A percentile compares a stretch with the other conserved stretches of the same genome.
These are phyloP conservation scores for Gila robusta DNA, from an alignment of 2,797 vertebrate species.

Conservation along the genomic window DNA sequence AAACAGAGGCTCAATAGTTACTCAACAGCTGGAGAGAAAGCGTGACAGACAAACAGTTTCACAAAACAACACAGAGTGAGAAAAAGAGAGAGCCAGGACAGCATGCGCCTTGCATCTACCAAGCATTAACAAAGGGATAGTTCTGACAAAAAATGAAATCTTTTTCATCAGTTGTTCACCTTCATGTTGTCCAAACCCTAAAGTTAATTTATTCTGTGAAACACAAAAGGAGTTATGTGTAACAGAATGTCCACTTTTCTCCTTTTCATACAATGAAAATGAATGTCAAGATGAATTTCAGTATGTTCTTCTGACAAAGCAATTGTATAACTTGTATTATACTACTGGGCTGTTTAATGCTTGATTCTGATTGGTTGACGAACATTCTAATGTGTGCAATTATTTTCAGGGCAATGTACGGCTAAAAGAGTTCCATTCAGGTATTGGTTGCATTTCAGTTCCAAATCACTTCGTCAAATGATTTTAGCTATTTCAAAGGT, in stretches of 20 bases:
- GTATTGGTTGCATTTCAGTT: no score
- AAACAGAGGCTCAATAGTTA: slow-evolving; percentile 8
- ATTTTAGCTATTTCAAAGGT: no score
- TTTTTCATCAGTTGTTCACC: neutral
- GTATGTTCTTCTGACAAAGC: neutral
- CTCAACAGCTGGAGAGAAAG: slow-evolving; percentile 42
- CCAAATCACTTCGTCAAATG: no score
- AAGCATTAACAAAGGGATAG: neutral
- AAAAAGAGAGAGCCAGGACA: neutral
- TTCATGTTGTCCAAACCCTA: neutral
- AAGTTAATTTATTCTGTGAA: neutral
- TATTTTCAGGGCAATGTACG: no score
- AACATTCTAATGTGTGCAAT: no score
- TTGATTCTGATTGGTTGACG: no score
- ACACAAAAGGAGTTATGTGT: neutral
- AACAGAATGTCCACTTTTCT: neutral
- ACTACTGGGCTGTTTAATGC: no score
- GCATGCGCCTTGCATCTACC: neutral
- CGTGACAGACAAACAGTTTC: slow-evolving; percentile 5
- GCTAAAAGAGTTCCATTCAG: no score
- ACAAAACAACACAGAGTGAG: slow-evolving; percentile 8
- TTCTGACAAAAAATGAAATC: neutral
- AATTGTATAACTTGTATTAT: neutral
- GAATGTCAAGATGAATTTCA: neutral
- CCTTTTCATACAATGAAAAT: neutral